phyloP scores from a whole-genome alignment of 2,113 vertebrate species.

The Melanerpes formicivorus region DNA sequence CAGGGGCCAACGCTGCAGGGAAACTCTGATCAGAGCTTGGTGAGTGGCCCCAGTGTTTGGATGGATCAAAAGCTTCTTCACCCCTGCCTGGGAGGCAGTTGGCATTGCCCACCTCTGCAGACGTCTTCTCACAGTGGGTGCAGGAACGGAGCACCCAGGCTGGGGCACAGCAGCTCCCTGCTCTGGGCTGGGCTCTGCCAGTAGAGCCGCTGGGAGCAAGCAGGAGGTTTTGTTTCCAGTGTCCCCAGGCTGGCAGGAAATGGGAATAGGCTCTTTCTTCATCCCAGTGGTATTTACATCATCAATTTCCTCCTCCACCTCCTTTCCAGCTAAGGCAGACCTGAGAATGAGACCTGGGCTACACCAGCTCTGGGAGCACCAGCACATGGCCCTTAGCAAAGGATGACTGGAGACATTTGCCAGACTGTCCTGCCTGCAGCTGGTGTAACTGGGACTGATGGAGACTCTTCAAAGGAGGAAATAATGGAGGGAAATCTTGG shows the following conservation, averaged over 20 bases:
- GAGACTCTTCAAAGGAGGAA: conserved; percentile 6
- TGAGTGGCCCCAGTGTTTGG: rapidly evolving
- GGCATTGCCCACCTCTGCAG: not conserved
- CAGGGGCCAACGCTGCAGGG: rapidly evolving
- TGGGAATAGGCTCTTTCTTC: not conserved
- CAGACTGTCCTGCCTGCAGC: conserved; percentile 24
- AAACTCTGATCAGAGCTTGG: not conserved
- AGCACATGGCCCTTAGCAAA: not conserved
- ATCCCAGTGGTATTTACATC: rapidly evolving
- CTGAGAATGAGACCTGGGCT: rapidly evolving
- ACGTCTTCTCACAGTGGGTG: rapidly evolving
- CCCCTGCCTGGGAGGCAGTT: rapidly evolving
- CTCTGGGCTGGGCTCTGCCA: rapidly evolving
- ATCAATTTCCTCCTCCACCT: rapidly evolving
- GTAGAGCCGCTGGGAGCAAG: not conserved
- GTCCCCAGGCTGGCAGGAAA: not conserved
- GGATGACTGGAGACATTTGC: not conserved
- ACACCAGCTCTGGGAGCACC: not conserved
- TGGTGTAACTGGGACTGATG: conserved; percentile 31
- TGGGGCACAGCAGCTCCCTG: not conserved
- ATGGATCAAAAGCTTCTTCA: rapidly evolving
- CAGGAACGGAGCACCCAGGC: not conserved
- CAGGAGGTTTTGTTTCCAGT: rapidly evolving
- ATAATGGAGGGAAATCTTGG: not conserved
- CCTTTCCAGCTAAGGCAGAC: not conserved